Percentiles rank a stretch among this genome's conserved stretches.
phyloP scores from a whole-genome alignment of 2,888 invertebrate species.

The Cepaea hortensis region DNA sequence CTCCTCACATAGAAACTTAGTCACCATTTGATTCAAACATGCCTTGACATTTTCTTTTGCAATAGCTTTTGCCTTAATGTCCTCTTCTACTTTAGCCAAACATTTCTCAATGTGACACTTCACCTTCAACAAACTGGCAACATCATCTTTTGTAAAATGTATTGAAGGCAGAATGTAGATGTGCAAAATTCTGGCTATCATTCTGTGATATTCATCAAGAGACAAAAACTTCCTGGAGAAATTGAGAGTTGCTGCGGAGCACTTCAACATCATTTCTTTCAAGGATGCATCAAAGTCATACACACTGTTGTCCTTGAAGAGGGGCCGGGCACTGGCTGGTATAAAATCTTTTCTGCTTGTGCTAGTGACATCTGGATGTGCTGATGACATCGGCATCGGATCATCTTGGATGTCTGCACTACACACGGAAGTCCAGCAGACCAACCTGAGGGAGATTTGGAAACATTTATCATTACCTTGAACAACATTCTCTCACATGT shows the following conservation, averaged over 20 bases:
- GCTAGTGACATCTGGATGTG: not conserved
- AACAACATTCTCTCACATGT: too few relatives aligned
- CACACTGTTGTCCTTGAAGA: constrained; percentile 26
- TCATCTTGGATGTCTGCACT: constrained; percentile 13
- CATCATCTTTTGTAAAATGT: constrained; percentile 24
- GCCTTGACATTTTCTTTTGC: constrained; percentile 5
- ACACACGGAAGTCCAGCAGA: constrained; percentile 33
- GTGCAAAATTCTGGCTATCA: constrained; percentile 39
- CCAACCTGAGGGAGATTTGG: constrained; percentile 1
- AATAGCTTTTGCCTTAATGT: constrained; percentile 16
- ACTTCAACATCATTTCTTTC: constrained; percentile 45
- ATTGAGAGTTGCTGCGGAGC: not conserved
- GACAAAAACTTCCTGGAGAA: not conserved
- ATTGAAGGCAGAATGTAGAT: constrained; percentile 45
- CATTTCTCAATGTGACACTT: constrained; percentile 30
- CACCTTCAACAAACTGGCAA: constrained; percentile 26
- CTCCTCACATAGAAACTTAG: constrained; percentile 10
- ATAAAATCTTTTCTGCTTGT: constrained; percentile 8
- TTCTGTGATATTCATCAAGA: constrained; percentile 9
- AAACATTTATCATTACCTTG: not conserved
- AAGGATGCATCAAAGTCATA: constrained; percentile 45
- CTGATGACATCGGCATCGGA: not conserved
- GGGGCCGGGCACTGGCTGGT: constrained; percentile 30
- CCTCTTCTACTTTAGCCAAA: constrained; percentile 25
- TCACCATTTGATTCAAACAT: constrained; percentile 26